Conservation (phyloP, 2,888 invertebrate genomes). For the Chaitophorus viminalis region DNA sequence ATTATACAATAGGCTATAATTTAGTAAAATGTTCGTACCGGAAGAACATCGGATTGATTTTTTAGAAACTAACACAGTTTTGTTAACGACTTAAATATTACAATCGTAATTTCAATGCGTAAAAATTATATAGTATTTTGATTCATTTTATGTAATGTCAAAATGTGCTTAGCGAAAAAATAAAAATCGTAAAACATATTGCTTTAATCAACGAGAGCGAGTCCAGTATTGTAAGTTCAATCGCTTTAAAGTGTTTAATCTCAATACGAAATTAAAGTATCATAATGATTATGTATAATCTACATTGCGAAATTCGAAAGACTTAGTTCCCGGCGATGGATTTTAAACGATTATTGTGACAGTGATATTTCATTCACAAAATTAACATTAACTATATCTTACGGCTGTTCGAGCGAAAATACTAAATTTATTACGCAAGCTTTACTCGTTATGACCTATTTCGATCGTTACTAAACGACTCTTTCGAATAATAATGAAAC, state of each 20-base stretch:
- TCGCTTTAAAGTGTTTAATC: not conserved
- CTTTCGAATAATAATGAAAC: not conserved
- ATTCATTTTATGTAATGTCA: not conserved
- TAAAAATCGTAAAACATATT: not conserved
- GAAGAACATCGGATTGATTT: too few species aligned
- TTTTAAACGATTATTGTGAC: slow-evolving; percentile 1
- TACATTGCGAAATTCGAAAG: not conserved
- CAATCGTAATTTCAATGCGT: too few species aligned
- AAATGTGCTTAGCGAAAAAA: not conserved
- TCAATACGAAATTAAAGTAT: slow-evolving; percentile 19
- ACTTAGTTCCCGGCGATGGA: not conserved
- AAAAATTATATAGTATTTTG: too few species aligned
- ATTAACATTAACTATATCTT: not conserved
- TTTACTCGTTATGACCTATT: slow-evolving; percentile 14
- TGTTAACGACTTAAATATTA: too few species aligned
- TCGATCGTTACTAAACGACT: not conserved
- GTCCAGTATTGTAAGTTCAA: not conserved
- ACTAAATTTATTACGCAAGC: not conserved
- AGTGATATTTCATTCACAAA: not conserved
- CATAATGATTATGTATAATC: slow-evolving; percentile 13
- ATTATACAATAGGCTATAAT: too few species aligned
- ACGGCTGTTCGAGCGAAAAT: not conserved
- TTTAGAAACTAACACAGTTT: too few species aligned
- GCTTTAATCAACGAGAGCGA: not conserved
- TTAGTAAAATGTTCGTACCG: too few species aligned